Evolutionary conservation across 2,888 invertebrate genomes (phyloP), one percentile per base, ranked within the genome.

Genomic region (Pollenia angustigena): DNA sequence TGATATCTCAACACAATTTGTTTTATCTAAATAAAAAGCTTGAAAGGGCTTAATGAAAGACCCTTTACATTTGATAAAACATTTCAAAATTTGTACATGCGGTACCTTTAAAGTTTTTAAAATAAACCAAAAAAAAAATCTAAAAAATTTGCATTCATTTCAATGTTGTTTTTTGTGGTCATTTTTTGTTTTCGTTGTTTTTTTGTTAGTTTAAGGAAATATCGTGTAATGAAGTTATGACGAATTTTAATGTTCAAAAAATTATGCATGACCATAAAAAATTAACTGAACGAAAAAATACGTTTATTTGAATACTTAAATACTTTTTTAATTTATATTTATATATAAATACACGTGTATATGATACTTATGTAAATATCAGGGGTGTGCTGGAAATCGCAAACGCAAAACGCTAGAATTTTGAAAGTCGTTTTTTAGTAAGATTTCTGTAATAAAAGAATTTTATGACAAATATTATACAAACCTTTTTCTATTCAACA

Each of bases 141-240:
- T 1, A 48, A 50, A 40, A 14, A 23, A 52, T n/a, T 60, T 23
- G 32, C 52, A 16, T 68, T 69, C 10, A 8, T 32, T 46, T 46
- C 9, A 74, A 60, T 40, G 46, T 58, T 48, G 46, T 42, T 32
- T n/a, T 52, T 60, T 50, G 40, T 18, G 44, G 16, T 42, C 42
- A 64, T 78, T 78, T 14, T 52, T n/a, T 9, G 44, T 56, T 14
- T 11, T 44, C 32, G 64, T 66, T 76, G 56, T 16, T 40, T 75
- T 75, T 64, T 32, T 16, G 40, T 62, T 82, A 52, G 69, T 82
- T 66, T 66, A 68, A 80, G 79, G 78, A 84, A 76, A 85, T 81
- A 81, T 90, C 88, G 89, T 90, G 91, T 91, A 90, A 91, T 91
- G 90, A 91, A 91, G 91, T 91, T 91, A 90, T 91, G 91, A 91